Evolutionary conservation across 2,888 invertebrate species (phyloP).

Genomic region (Drosophila bunnanda): DNA sequence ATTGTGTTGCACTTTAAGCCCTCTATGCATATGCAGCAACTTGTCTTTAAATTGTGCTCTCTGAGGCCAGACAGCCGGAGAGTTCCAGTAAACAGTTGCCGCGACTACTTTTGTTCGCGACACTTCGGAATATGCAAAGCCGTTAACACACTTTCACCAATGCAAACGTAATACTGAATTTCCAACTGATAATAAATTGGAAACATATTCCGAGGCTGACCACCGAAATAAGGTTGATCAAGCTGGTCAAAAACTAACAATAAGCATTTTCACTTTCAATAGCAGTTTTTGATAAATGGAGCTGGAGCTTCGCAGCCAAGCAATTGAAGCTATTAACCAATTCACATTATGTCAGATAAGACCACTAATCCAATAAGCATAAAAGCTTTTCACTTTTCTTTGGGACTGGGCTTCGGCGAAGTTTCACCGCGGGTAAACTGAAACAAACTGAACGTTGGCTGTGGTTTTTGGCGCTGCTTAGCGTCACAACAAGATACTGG

Average conservation of each 20-base stretch:
- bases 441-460: conserved; percentile 63
- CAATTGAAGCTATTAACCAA: conserved; percentile 33
- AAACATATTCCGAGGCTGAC: conserved; percentile 33
- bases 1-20: conserved; percentile 27
- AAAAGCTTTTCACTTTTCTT: conserved; percentile 48
- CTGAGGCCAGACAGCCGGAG: not conserved
- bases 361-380: conserved; percentile 10
- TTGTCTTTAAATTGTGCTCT: conserved; percentile 1
- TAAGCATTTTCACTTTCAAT: conserved; percentile 21
- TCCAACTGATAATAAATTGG: conserved; percentile 50
- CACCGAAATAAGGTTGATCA: not conserved
- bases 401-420: conserved; percentile 37
- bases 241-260: not conserved
- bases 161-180: conserved; percentile 72
- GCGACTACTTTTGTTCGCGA: conserved; percentile 12
- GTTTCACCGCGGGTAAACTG: conserved; percentile 66
- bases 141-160: conserved; percentile 77
- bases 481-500: conserved; percentile 19
- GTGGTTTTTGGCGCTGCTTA: conserved; percentile 49
- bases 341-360: conserved; percentile 26
- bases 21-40: conserved; percentile 33
- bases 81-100: conserved; percentile 4
- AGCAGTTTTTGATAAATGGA: conserved; percentile 1
- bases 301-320: not conserved
- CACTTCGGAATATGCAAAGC: conserved; percentile 51